Evolutionary conservation across 1,140 invertebrate genomes (phyloP), one percentile per base, ranked within the genome.

Genomic region (Mycetomoellerius zeteki): DNA sequence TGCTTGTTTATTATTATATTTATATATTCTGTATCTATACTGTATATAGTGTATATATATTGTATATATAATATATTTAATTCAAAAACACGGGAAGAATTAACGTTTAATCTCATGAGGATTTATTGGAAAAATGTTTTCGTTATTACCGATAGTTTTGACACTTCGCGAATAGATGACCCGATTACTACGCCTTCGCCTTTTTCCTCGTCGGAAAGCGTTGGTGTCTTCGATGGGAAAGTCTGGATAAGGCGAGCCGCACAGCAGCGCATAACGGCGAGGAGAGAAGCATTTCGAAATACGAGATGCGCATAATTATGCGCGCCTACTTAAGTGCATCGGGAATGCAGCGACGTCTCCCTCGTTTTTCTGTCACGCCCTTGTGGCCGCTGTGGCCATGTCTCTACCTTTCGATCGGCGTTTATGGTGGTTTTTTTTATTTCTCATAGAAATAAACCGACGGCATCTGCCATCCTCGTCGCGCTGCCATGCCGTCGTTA

Each of bases 301-400:
- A 90, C 89, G 89, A 90, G 89, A 90, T 90, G 89, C 86, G 89
- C 89, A 90, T 90, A 90, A 90, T 90, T 90, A 90, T 88, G 27
- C 86, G 86, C 89, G 89, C 89, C 89, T 90, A 90, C 89, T 90
- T 90, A 90, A 62, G 60, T 90, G 89, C 89, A 90, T 90, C 81
- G 81, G 54, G 89, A 90, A 90, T 90, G 89, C 86, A 90, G 64
- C 86, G 86, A 76, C 60, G 86, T 86, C 37, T 69, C 73, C 81
- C 50, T 64, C 71, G 86, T 86, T 88, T 90, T 90, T 90, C 89
- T 90, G 89, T 64, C 89, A 90, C 89, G 89, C 89, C 89, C 85
- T 71, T 65, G 84, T 56, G 47, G 52, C 27, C 10, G 50, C 14
- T 19, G 50, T 52, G 50, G 19, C 54, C 54, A n/a, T n/a, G 37